A percentile compares a stretch with the other conserved stretches of the same genome.
These are phyloP conservation scores for Lordiphosa collinella DNA, from an alignment of 1,140 invertebrate genomes.

Conservation along the genomic window DNA sequence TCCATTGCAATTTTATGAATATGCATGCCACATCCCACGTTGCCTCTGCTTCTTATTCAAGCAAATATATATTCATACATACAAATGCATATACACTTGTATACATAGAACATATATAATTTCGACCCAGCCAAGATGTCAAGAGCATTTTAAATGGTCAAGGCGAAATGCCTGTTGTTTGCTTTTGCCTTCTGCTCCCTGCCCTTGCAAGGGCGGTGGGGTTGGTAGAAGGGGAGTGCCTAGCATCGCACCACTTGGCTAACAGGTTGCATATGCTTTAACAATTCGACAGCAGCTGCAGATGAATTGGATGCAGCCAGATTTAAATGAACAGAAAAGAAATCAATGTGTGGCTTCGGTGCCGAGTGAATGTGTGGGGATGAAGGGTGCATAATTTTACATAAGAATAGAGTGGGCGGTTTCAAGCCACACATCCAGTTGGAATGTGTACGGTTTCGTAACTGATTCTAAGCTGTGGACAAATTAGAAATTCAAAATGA, in stretches of 20 bases:
- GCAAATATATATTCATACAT: background rate
- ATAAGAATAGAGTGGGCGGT: slow-evolving; percentile 18
- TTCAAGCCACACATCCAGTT: slow-evolving; percentile 17
- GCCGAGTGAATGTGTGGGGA: slow-evolving; percentile 3
- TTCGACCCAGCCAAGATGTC: slow-evolving; percentile 37
- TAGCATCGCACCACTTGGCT: slow-evolving; percentile 26
- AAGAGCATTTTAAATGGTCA: slow-evolving; percentile 62
- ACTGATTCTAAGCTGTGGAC: background rate
- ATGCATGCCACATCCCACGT: slow-evolving; percentile 47
- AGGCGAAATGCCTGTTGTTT: slow-evolving; percentile 25
- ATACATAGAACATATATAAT: slow-evolving; percentile 18
- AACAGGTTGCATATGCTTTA: slow-evolving; percentile 45
- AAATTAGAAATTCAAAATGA: background rate
- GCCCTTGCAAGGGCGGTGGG: background rate
- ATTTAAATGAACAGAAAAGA: slow-evolving; percentile 15
- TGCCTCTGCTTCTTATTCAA: background rate
- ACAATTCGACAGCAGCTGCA: slow-evolving; percentile 18
- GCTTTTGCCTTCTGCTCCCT: slow-evolving; percentile 15
- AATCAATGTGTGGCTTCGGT: slow-evolving; percentile 18
- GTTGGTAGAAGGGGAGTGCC: background rate
- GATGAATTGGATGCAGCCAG: slow-evolving; percentile 10
- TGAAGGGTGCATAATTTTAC: slow-evolving; percentile 40
- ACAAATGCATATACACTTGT: background rate
- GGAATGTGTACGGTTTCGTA: slow-evolving; percentile 8
- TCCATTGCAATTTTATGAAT: slow-evolving; percentile 55